Evolutionary conservation across 2,113 vertebrate species (phyloP).

Genomic region (Lamprologus tigripictilis): DNA sequence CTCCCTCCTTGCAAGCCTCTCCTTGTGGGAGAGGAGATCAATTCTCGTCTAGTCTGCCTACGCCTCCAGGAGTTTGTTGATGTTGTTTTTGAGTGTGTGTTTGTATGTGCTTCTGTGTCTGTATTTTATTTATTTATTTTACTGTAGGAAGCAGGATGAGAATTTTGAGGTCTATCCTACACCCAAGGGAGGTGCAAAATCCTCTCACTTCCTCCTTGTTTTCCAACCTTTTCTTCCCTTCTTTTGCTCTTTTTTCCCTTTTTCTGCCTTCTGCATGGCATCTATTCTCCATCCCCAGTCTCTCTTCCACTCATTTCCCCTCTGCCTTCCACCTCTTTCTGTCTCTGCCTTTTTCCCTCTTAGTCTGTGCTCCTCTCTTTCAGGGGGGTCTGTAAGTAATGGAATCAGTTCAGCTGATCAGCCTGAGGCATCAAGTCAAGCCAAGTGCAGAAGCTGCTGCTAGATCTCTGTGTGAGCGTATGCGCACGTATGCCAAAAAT

Average conservation of each 20-base stretch:
- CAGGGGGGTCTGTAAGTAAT: conserved; percentile 62
- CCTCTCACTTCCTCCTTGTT: conserved; percentile 23
- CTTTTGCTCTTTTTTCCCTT: not conserved
- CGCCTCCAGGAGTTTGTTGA: conserved; percentile 67
- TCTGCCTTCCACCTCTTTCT: conserved; percentile 38
- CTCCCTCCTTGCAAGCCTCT: conserved; percentile 35
- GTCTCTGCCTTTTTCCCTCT: not conserved
- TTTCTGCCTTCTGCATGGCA: not conserved
- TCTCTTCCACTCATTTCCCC: not conserved
- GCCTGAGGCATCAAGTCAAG: conserved; percentile 61
- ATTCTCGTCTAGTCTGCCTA: conserved; percentile 72
- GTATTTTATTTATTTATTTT: not conserved
- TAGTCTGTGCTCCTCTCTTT: conserved; percentile 19
- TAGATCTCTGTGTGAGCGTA: not conserved
- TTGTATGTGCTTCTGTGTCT: conserved; percentile 27
- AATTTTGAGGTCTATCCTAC: conserved; percentile 41
- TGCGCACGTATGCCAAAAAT: conserved; percentile 14
- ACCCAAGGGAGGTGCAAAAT: conserved; percentile 12
- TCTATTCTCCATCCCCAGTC: not conserved
- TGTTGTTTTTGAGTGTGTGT: conserved; percentile 36
- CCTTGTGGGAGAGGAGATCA: conserved; percentile 69
- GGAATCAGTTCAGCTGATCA: conserved; percentile 61
- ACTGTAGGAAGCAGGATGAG: conserved; percentile 36
- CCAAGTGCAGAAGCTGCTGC: conserved; percentile 50
- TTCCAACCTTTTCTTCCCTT: not conserved